Evolutionary conservation across 2,113 vertebrate species (phyloP).

Genomic region (Prinia subflava): DNA sequence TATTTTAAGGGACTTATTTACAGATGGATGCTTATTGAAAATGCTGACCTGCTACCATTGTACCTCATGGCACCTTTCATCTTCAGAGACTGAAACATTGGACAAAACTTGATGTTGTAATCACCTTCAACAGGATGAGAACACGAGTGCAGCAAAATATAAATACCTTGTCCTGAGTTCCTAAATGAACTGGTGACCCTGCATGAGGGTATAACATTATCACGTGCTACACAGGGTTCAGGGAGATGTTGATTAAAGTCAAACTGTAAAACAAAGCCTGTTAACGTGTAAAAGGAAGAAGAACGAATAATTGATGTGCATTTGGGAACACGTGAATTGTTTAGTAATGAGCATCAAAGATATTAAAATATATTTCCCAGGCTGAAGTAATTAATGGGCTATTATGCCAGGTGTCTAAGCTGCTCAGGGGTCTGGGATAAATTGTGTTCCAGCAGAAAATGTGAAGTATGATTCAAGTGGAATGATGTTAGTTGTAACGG

Average conservation of each 20-base stretch:
- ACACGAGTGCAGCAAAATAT: background rate
- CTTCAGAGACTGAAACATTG: background rate
- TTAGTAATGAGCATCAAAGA: slow-evolving; percentile 14
- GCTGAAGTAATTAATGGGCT: slow-evolving; percentile 42
- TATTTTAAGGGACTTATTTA: slow-evolving; percentile 23
- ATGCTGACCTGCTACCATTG: slow-evolving; percentile 31
- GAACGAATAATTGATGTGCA: background rate
- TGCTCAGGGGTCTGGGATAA: slow-evolving; percentile 4
- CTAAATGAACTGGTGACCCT: background rate
- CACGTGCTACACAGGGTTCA: background rate
- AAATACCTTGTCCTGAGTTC: background rate
- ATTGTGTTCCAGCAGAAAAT: background rate
- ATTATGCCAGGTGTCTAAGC: slow-evolving; percentile 36
- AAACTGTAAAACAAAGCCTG: background rate
- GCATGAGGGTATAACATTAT: background rate
- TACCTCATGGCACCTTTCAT: slow-evolving; percentile 22
- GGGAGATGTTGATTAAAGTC: background rate
- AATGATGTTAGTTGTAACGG: background rate
- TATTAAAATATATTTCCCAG: slow-evolving; percentile 36
- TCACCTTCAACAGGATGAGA: background rate
- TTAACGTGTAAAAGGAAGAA: background rate
- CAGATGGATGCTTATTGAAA: slow-evolving; percentile 40
- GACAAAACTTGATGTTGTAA: slow-evolving; percentile 17
- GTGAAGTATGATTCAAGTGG: background rate
- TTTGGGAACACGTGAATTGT: background rate